Evolutionary conservation across 2,113 vertebrate genomes (phyloP).

Genomic region (Athene noctua): DNA sequence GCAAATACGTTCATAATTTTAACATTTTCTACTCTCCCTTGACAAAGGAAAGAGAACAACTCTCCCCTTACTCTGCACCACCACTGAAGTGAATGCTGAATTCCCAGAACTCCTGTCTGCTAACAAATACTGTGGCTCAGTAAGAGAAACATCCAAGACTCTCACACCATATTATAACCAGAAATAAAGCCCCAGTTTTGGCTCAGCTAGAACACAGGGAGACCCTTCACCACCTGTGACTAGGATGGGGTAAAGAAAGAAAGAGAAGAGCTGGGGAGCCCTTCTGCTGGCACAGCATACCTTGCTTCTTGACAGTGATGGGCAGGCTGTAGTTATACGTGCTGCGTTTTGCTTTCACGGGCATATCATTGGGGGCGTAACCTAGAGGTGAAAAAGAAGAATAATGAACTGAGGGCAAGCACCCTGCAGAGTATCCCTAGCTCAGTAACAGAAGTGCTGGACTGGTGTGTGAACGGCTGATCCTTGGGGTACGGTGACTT

Average conservation of each 20-base stretch:
- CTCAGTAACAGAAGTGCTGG: neutral
- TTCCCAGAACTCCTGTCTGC: neutral
- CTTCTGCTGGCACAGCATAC: slow-evolving; percentile 63
- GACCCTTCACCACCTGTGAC: neutral
- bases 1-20: neutral
- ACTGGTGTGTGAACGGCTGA: neutral
- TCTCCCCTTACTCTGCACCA: neutral
- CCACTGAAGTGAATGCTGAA: neutral
- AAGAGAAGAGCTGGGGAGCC: neutral
- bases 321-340: slow-evolving; percentile 90
- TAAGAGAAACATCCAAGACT: neutral
- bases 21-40: neutral
- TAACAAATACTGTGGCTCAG: neutral
- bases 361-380: slow-evolving; percentile 83
- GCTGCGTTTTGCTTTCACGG: slow-evolving; percentile 94
- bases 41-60: neutral
- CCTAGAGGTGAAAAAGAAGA: slow-evolving; percentile 66
- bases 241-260: neutral
- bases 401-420: neutral
- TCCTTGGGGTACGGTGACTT: neutral
- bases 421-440: neutral
- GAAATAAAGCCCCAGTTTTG: neutral
- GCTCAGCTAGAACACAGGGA: neutral
- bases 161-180: neutral
- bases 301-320: slow-evolving; percentile 88